Base-by-base conservation (phyloP, 2,888 invertebrate genomes). In the Melanargia galathea region DNA sequence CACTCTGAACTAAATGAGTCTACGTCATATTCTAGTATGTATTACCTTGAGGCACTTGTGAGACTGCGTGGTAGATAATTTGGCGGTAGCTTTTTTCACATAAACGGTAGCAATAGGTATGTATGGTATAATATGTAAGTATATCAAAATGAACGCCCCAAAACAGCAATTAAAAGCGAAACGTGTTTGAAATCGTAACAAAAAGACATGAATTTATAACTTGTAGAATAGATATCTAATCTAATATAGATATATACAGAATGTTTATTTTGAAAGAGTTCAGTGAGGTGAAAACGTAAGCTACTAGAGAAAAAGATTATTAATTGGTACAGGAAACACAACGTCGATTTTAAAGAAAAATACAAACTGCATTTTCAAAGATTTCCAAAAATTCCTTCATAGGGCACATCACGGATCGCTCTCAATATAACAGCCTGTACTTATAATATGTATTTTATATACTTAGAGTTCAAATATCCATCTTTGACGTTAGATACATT, bases 391-490 rank as follows among this genome's bases (percentile, higher is more conserved):
- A n/a, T n/a, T n/a, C n/a, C n/a, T n/a, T n/a, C n/a, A n/a, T n/a
- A n/a, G n/a, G n/a, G n/a, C n/a, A n/a, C n/a, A n/a, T n/a, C n/a
- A n/a, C n/a, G n/a, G n/a, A n/a, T n/a, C n/a, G n/a, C n/a, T n/a
- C n/a, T n/a, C n/a, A n/a, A n/a, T n/a, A n/a, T n/a, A n/a, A n/a
- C n/a, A n/a, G n/a, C n/a, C n/a, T n/a, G n/a, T n/a, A n/a, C n/a
- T n/a, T n/a, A n/a, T n/a, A n/a, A n/a, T n/a, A n/a, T n/a, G n/a
- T n/a, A n/a, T n/a, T n/a, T n/a, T n/a, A n/a, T n/a, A n/a, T n/a
- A n/a, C n/a, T n/a, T 75, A 83, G 79, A 86, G 82, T 86, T 87
- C 82, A 83, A 83, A 83, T 83, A 83, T 78, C 83, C 81, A 83
- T 82, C 84, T 85, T 85, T 81, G 83, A 85, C 84, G 82, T 82